Evolutionary conservation across 2,113 vertebrate genomes (phyloP).

Genomic region (Thryonomys swinderianus): DNA sequence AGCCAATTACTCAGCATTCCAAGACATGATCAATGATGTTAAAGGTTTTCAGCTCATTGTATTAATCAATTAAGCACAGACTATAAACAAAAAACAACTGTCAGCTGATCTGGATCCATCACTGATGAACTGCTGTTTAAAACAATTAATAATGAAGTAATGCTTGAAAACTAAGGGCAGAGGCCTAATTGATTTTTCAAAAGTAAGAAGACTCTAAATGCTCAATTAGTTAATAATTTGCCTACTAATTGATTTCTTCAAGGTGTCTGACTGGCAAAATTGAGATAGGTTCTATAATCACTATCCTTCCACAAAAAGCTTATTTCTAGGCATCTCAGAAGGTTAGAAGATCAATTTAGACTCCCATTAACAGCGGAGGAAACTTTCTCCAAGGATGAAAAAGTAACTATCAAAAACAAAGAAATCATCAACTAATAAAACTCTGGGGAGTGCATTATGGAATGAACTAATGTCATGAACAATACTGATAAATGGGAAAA

Average conservation of each 20-base stretch:
- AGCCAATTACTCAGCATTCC: constrained; percentile 86
- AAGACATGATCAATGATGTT: constrained; percentile 86
- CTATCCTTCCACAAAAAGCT: constrained; percentile 59
- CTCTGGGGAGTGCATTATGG: constrained; percentile 37
- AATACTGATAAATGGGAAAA: constrained; percentile 36
- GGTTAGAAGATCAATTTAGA: constrained; percentile 70
- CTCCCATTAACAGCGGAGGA: constrained; percentile 55
- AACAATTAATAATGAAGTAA: constrained; percentile 87
- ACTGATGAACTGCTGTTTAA: constrained; percentile 85
- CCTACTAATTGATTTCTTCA: constrained; percentile 85
- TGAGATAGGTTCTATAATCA: constrained; percentile 82
- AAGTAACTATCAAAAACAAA: constrained; percentile 81
- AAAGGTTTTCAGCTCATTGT: constrained; percentile 84
- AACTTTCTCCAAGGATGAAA: constrained; percentile 79
- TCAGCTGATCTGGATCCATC: constrained; percentile 84
- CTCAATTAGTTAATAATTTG: constrained; percentile 87
- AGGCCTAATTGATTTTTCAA: constrained; percentile 85
- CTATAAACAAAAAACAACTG: constrained; percentile 86
- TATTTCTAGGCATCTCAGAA: constrained; percentile 67
- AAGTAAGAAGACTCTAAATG: constrained; percentile 82
- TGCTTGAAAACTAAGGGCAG: constrained; percentile 81
- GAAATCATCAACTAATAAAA: constrained; percentile 68
- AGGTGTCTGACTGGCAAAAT: constrained; percentile 85
- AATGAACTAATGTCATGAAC: constrained; percentile 43
- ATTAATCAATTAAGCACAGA: constrained; percentile 84